These are phyloP conservation scores for Lophotis ruficrista DNA, from an alignment of 2,113 vertebrate genomes.

Conservation along the genomic window DNA sequence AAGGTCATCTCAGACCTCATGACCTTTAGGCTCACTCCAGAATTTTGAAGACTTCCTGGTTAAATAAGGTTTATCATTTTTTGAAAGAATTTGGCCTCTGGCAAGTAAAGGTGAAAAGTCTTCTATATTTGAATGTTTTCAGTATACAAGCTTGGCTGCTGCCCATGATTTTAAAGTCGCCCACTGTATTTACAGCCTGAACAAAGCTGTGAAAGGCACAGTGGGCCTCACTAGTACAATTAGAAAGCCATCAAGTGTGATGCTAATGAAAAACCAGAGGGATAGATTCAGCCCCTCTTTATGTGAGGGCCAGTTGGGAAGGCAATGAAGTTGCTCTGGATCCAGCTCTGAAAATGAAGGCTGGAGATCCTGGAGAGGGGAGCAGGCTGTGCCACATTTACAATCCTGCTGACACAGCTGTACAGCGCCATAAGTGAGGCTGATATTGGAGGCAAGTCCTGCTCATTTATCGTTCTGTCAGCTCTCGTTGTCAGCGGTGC, in stretches of 20 bases:
- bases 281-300: not conserved
- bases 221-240: not conserved
- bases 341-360: not conserved
- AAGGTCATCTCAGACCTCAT: conserved; percentile 35
- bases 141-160: not conserved
- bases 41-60: conserved; percentile 52
- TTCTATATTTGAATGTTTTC: conserved; percentile 21
- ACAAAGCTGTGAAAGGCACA: not conserved
- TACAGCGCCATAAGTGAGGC: not conserved
- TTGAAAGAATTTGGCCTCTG: conserved; percentile 56
- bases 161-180: not conserved
- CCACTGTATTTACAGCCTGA: not conserved
- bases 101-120: conserved; percentile 53
- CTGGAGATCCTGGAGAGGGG: not conserved
- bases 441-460: not conserved
- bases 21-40: conserved; percentile 24
- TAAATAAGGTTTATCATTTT: conserved; percentile 42
- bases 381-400: not conserved
- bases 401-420: not conserved
- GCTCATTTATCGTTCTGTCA: not conserved
- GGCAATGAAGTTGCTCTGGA: not conserved
- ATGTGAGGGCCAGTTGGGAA: not conserved
- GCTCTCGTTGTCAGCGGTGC: not conserved
- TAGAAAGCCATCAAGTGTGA: not conserved
- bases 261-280: not conserved